Evolutionary conservation across 1,140 invertebrate genomes (phyloP).

Genomic region (Pinna nobilis): DNA sequence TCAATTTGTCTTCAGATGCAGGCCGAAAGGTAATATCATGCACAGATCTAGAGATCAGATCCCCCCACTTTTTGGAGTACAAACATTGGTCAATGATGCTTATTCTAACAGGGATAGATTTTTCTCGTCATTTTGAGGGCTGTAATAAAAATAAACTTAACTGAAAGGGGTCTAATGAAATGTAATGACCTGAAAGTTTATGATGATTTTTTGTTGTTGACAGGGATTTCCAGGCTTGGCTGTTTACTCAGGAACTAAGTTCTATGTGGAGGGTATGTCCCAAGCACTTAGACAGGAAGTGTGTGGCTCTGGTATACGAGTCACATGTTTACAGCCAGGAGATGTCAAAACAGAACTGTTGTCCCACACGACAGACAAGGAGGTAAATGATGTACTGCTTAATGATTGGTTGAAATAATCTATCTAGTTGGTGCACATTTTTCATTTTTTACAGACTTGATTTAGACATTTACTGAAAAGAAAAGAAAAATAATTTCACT

Average conservation of each 20-base stretch:
- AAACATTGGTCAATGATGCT: no score
- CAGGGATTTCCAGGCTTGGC: conserved; percentile 75
- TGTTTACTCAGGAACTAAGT: conserved; percentile 76
- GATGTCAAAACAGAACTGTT: conserved; percentile 75
- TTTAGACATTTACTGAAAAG: background rate
- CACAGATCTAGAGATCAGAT: background rate
- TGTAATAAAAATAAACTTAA: no score
- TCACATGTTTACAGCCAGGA: conserved; percentile 76
- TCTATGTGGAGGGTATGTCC: conserved; percentile 75
- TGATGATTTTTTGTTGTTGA: conserved; percentile 24
- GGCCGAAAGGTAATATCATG: conserved; percentile 67
- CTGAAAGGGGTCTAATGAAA: no score
- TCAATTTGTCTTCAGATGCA: conserved; percentile 76
- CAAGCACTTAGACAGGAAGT: conserved; percentile 74
- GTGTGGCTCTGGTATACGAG: conserved; percentile 65
- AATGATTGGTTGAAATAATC: no score
- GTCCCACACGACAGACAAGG: conserved; percentile 69
- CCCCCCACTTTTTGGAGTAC: no score
- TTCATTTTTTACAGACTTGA: background rate
- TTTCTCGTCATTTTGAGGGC: no score
- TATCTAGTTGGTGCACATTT: no score
- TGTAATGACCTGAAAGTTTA: background rate
- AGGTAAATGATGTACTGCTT: no score
- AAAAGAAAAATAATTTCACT: background rate
- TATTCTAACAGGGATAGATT: no score